A percentile compares a stretch with the other conserved stretches of the same genome.
Conservation (phyloP, 2,797 vertebrate genomes). For the Gallirallus australis region DNA sequence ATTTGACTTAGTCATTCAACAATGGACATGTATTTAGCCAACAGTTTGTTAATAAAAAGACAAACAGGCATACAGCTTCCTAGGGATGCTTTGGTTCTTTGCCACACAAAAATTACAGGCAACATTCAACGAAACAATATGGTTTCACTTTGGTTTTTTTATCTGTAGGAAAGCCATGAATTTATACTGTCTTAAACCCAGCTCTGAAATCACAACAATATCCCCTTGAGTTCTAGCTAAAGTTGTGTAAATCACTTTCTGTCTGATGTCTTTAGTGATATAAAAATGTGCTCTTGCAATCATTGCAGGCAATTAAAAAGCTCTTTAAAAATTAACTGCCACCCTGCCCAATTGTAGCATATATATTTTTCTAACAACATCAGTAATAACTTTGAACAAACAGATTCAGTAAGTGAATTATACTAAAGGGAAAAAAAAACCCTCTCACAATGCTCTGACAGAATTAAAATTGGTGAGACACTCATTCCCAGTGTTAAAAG, state of each 20-base stretch:
- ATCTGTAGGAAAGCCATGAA: not conserved
- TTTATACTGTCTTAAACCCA: conserved; percentile 7
- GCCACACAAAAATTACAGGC: conserved; percentile 44
- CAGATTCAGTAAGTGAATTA: not conserved
- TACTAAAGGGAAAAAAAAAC: not conserved
- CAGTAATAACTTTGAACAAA: not conserved
- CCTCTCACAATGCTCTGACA: not conserved
- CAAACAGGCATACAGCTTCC: conserved; percentile 39
- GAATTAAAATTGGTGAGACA: not conserved
- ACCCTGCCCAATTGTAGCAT: not conserved
- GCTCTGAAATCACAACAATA: not conserved
- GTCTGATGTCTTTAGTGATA: not conserved
- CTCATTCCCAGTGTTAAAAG: not conserved
- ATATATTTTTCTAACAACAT: not conserved
- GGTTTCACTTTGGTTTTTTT: not conserved
- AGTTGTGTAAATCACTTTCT: not conserved
- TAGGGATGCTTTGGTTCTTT: conserved; percentile 37
- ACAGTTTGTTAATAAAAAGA: conserved; percentile 52
- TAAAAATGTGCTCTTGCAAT: not conserved
- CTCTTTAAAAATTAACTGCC: not conserved
- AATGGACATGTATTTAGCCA: conserved; percentile 61
- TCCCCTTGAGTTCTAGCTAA: not conserved
- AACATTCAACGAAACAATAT: conserved; percentile 31
- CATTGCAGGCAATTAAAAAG: not conserved
- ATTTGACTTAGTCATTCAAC: conserved; percentile 46